Conservation (phyloP, 2,888 invertebrate species). For the Calephelis perditalis region DNA sequence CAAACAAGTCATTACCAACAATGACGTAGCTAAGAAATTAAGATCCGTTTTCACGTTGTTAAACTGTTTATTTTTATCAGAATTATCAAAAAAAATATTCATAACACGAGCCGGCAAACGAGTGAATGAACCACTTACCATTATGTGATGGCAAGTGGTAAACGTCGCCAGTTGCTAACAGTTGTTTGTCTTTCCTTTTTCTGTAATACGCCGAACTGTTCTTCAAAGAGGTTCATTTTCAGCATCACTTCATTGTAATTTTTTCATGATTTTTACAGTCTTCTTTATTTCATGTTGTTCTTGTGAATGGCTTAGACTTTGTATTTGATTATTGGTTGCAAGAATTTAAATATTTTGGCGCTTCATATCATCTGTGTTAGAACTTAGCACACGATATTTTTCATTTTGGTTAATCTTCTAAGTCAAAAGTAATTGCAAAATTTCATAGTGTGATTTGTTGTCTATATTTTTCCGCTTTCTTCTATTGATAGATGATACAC, state of each 20-base stretch:
- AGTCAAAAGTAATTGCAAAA: neutral
- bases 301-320: neutral
- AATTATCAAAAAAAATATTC: no score
- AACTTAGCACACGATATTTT: neutral
- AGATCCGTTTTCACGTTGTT: no score
- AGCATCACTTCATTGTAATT: neutral
- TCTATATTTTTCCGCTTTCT: neutral
- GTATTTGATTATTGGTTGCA: neutral
- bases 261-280: neutral
- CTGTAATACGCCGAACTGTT: neutral
- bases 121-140: no score
- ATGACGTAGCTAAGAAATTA: no score
- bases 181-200: neutral
- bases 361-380: neutral
- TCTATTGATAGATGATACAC: neutral
- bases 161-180: no score
- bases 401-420: neutral
- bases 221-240: neutral
- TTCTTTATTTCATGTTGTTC: neutral
- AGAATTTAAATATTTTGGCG: neutral
- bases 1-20: no score
- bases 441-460: neutral
- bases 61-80: no score
- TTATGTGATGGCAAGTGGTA: no score
- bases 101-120: no score